A percentile compares a stretch with the other conserved stretches of the same genome.
These are phyloP conservation scores for Cherax destructor DNA, from an alignment of 1,140 invertebrate genomes.

Conservation along the genomic window DNA sequence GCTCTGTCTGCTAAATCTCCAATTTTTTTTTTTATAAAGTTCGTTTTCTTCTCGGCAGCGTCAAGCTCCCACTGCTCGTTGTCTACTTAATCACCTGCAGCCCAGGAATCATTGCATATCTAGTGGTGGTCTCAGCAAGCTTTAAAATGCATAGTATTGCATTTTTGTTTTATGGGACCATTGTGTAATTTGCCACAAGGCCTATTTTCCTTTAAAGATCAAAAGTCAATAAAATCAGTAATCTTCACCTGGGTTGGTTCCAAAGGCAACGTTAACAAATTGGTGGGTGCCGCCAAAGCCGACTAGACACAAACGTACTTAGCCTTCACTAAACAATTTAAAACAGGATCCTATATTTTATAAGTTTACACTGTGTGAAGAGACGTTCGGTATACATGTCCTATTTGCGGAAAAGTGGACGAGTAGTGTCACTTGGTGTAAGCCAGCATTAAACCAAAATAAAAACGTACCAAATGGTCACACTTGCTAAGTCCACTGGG, in stretches of 20 bases:
- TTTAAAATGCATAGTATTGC: not conserved
- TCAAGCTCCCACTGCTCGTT: not conserved
- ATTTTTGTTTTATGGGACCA: not conserved
- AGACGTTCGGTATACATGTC: not conserved
- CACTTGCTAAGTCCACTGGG: slow-evolving; percentile 49
- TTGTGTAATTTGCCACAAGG: not conserved
- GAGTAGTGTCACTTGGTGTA: not conserved
- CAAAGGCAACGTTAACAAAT: slow-evolving; percentile 55
- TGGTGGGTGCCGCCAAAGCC: slow-evolving; percentile 32
- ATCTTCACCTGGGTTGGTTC: slow-evolving; percentile 10
- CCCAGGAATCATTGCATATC: not conserved
- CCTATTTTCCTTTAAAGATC: not conserved
- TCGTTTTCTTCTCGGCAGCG: slow-evolving; percentile 9
- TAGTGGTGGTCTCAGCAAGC: not conserved
- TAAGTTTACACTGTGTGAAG: not conserved
- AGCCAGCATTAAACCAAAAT: slow-evolving; percentile 31
- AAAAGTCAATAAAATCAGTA: slow-evolving; percentile 24
- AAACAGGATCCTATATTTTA: not conserved
- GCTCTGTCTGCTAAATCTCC: not conserved
- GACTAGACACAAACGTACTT: not conserved
- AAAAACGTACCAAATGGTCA: slow-evolving; percentile 50
- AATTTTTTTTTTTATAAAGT: not conserved
- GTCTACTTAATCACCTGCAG: not conserved
- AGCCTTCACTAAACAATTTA: not conserved
- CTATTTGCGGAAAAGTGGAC: not conserved